phyloP scores from a whole-genome alignment of 2,888 invertebrate species.

The Isoperla grammatica region DNA sequence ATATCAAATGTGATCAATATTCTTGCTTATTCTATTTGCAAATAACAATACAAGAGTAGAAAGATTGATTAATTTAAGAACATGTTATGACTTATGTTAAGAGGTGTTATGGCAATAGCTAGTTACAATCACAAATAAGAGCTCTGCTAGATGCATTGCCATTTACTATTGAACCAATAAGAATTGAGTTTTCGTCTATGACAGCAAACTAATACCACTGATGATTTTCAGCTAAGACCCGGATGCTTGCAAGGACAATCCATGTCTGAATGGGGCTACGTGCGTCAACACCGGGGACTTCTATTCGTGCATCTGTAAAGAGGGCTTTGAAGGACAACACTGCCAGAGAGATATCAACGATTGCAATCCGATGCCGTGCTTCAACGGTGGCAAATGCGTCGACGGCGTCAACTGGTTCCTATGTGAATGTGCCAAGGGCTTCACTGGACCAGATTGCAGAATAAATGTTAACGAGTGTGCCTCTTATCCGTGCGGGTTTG shows the following conservation, averaged over 20 bases:
- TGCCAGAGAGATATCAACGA: conserved; percentile 63
- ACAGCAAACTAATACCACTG: no score
- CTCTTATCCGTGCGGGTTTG: conserved; percentile 69
- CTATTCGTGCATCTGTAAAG: conserved; percentile 61
- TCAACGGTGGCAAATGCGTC: conserved; percentile 81
- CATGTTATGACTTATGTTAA: no score
- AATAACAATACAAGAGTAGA: no score
- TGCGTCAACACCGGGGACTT: conserved; percentile 64
- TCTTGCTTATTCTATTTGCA: no score
- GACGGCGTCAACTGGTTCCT: conserved; percentile 84
- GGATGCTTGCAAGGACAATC: conserved; percentile 52
- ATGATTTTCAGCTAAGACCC: conserved; percentile 36
- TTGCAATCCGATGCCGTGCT: conserved; percentile 70
- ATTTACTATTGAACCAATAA: no score
- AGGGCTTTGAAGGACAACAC: conserved; percentile 60
- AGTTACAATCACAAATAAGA: no score
- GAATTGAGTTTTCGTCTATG: no score
- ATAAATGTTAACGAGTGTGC: conserved; percentile 72
- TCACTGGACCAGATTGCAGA: conserved; percentile 58
- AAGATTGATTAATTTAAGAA: no score
- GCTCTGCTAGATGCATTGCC: no score
- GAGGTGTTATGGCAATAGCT: no score
- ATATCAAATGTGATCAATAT: no score
- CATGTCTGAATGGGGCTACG: conserved; percentile 64
- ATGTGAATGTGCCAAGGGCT: conserved; percentile 79